Evolutionary conservation across 2,888 invertebrate species (phyloP).

Genomic region (Leuctra nigra): DNA sequence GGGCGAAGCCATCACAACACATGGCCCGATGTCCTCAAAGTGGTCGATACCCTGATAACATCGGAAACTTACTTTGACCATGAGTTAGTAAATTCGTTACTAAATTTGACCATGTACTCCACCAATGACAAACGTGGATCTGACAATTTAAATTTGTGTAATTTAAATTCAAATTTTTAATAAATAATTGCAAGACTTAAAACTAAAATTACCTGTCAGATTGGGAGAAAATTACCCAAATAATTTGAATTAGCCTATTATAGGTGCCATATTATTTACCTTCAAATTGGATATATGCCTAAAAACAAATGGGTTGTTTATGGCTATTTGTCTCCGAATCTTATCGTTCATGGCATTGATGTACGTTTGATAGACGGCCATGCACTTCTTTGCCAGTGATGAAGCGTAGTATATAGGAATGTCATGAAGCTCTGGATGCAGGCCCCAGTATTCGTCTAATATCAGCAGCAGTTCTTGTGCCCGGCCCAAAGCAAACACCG

Average conservation of each 20-base stretch:
- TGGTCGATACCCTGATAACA: constrained; percentile 84
- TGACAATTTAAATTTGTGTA: not conserved
- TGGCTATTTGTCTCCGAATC: constrained; percentile 91
- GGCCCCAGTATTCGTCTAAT: constrained; percentile 96
- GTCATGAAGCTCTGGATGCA: constrained; percentile 94
- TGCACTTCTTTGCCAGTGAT: constrained; percentile 97
- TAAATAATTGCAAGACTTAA: no score
- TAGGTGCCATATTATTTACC: no score
- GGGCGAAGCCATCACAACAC: constrained; percentile 98
- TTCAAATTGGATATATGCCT: constrained; percentile 93
- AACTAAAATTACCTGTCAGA: no score
- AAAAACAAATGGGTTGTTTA: constrained; percentile 98
- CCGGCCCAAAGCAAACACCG: constrained; percentile 95
- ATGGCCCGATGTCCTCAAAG: constrained; percentile 98
- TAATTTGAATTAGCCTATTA: no score
- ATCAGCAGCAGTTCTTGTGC: constrained; percentile 95
- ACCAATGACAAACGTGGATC: constrained; percentile 8
- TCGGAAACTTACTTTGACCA: constrained; percentile 20
- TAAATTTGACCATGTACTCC: no score
- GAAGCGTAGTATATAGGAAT: constrained; percentile 99
- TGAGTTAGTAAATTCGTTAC: not conserved
- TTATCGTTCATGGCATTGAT: constrained; percentile 99
- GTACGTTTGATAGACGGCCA: constrained; percentile 99
- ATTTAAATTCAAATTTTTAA: no score
- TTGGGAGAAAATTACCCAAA: no score